Evolutionary conservation across 2,888 invertebrate species (phyloP).

Genomic region (Dexiosoma caninum): DNA sequence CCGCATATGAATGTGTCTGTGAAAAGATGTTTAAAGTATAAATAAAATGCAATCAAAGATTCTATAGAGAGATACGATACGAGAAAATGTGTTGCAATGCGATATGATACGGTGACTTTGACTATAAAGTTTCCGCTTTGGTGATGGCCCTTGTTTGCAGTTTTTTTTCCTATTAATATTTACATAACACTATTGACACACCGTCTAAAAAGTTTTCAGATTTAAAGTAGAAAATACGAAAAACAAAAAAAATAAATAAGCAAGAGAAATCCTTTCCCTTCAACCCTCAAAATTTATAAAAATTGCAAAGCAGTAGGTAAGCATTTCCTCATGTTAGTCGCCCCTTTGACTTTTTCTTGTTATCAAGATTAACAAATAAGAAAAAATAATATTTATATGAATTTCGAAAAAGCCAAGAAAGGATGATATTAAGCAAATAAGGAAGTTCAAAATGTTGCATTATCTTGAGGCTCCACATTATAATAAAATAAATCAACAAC

Average conservation of each 20-base stretch:
- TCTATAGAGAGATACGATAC: constrained; percentile 61
- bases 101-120: constrained; percentile 53
- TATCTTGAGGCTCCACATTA: not conserved
- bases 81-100: constrained; percentile 3
- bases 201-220: constrained; percentile 60
- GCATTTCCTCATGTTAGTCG: not conserved
- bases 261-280: not conserved
- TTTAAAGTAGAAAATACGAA: constrained; percentile 48
- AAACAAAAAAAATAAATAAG: not conserved
- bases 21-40: constrained; percentile 8
- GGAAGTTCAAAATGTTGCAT: constrained; percentile 42
- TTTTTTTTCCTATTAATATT: constrained; percentile 60
- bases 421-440: constrained; percentile 43
- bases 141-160: constrained; percentile 30
- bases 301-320: not conserved
- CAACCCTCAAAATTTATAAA: not conserved
- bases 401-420: not conserved
- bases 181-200: constrained; percentile 63
- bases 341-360: not conserved
- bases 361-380: not conserved
- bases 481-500: constrained; percentile 37
- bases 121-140: constrained; percentile 45
- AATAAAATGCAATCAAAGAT: constrained; percentile 62
- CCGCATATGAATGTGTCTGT: constrained; percentile 11
- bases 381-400: not conserved